phyloP scores from a whole-genome alignment of 2,113 vertebrate genomes.

The Plotosus lineatus region DNA sequence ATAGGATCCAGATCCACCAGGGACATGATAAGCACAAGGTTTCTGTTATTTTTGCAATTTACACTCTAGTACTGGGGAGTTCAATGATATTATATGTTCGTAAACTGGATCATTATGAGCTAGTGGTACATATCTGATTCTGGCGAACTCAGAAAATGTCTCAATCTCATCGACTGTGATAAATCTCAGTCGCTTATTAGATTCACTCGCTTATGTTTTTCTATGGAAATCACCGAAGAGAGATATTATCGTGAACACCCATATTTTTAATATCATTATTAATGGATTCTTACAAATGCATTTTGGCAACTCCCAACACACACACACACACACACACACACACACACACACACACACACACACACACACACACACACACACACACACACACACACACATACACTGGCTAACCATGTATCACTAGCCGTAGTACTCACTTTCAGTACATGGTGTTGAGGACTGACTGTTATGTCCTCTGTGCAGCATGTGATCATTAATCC shows the following conservation, averaged over 20 bases:
- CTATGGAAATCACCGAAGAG: neutral
- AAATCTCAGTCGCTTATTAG: neutral
- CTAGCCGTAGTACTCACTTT: neutral
- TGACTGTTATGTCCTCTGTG: neutral
- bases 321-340: too few relatives aligned
- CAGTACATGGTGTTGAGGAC: neutral
- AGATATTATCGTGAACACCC: too few relatives aligned
- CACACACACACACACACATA: slow-evolving; percentile 34
- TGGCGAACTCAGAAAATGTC: neutral
- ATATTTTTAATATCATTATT: neutral
- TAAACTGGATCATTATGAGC: neutral
- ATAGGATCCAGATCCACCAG: too few relatives aligned
- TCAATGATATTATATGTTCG: neutral
- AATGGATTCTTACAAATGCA: neutral
- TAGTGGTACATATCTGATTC: neutral
- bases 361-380: neutral
- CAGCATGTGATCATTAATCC: slow-evolving; percentile 33
- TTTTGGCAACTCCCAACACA: neutral
- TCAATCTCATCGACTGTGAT: neutral
- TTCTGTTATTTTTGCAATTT: too few relatives aligned
- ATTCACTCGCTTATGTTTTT: neutral
- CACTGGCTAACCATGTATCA: neutral
- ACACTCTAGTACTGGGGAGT: too few relatives aligned
- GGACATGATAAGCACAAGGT: too few relatives aligned
- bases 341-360: neutral